Percentiles rank a stretch among this genome's conserved stretches.
These are phyloP conservation scores for Rhopalosiphum padi DNA, from an alignment of 1,140 invertebrate species.

Conservation along the genomic window DNA sequence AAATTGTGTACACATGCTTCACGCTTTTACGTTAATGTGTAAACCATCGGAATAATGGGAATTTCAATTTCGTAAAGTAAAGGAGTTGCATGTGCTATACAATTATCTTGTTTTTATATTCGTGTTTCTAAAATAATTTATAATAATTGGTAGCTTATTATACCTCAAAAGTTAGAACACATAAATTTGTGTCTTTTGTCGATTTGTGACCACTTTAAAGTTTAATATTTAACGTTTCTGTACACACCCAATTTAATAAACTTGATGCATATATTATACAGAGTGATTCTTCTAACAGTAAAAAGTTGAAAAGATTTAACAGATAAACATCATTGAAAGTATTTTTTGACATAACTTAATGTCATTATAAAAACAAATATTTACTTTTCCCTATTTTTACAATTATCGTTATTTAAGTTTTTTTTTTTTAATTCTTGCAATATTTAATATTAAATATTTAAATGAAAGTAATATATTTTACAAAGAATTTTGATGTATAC, in stretches of 20 bases:
- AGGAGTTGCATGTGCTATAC: too few relatives aligned
- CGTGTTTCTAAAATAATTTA: neutral
- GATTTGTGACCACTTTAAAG: neutral
- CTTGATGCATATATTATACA: neutral
- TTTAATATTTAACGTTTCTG: neutral
- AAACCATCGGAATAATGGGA: too few relatives aligned
- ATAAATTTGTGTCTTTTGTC: neutral
- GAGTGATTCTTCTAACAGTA: neutral
- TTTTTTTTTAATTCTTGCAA: neutral
- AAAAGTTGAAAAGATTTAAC: neutral
- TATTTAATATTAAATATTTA: too few relatives aligned
- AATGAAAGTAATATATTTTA: neutral
- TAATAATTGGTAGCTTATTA: neutral
- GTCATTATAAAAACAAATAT: neutral
- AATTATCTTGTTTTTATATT: neutral
- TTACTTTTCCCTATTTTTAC: neutral
- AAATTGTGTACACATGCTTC: too few relatives aligned
- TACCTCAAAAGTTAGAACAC: neutral
- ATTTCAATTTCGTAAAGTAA: too few relatives aligned
- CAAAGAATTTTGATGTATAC: accelerated
- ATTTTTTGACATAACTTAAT: neutral
- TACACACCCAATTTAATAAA: neutral
- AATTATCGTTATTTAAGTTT: too few relatives aligned
- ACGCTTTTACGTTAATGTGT: too few relatives aligned
- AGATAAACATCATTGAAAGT: neutral